These are phyloP conservation scores for Strigamia maritima DNA, from an alignment of 2,888 invertebrate genomes.

Conservation along the genomic window DNA sequence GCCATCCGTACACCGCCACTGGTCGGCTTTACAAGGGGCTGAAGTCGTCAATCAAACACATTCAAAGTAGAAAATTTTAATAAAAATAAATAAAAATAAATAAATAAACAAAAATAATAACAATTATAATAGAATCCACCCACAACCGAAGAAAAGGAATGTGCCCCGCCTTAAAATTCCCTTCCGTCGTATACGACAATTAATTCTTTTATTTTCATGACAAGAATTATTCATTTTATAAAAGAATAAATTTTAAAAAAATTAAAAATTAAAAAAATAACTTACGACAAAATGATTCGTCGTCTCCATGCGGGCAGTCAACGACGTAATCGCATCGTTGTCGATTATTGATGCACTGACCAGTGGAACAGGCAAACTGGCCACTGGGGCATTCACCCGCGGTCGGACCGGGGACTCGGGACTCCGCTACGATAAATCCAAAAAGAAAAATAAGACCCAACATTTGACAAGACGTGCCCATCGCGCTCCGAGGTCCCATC, in stretches of 20 bases:
- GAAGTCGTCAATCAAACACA: not conserved
- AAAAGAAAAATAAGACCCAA: conserved; percentile 2
- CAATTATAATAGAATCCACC: not conserved
- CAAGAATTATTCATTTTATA: conserved; percentile 15
- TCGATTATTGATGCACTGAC: conserved; percentile 50
- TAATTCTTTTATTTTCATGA: not conserved
- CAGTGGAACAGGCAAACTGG: conserved; percentile 50
- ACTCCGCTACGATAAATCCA: not conserved
- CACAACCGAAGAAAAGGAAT: conserved; percentile 8
- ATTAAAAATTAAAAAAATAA: conserved; percentile 37
- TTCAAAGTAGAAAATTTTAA: not conserved
- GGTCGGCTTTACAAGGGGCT: conserved; percentile 42
- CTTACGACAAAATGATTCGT: conserved; percentile 63
- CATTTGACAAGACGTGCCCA: conserved; percentile 9
- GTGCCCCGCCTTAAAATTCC: conserved; percentile 7
- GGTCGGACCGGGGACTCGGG: not conserved
- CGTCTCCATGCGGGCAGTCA: conserved; percentile 66
- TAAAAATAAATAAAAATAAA: not conserved
- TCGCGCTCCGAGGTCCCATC: conserved; percentile 12
- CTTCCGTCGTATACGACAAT: not conserved
- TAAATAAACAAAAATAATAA: not conserved
- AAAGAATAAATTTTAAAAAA: not conserved
- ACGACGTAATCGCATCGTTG: conserved; percentile 54
- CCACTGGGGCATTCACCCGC: not conserved
- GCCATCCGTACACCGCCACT: conserved; percentile 66